These are phyloP conservation scores for Brachionus asplanchnoidis DNA, from an alignment of 1,140 invertebrate genomes.

Conservation along the genomic window DNA sequence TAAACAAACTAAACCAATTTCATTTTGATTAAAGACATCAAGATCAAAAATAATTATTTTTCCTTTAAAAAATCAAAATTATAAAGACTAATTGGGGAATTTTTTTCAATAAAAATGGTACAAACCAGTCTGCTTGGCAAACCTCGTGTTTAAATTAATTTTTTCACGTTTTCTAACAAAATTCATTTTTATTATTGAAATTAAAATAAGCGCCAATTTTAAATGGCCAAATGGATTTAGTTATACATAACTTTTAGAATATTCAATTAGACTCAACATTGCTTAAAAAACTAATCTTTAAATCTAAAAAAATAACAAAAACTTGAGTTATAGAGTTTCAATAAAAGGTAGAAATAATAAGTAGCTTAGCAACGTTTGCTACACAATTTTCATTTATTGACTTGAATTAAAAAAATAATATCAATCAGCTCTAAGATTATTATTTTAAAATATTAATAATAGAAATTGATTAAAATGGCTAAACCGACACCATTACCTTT, in stretches of 20 bases:
- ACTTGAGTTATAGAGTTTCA: not conserved
- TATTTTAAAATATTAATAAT: not conserved
- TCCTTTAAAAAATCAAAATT: not conserved
- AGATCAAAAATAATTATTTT: not conserved
- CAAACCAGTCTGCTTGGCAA: not conserved
- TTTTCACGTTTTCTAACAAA: not conserved
- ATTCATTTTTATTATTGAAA: not conserved
- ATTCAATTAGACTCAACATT: not conserved
- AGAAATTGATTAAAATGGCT: not conserved
- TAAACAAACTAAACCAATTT: not conserved
- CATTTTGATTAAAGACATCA: not conserved
- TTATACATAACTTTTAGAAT: not conserved
- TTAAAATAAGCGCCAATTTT: constrained; percentile 5
- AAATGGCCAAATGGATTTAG: not conserved
- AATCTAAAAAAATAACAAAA: not conserved
- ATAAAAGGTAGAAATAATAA: constrained; percentile 5
- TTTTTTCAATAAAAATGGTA: not conserved
- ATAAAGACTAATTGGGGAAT: not conserved
- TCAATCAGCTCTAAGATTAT: constrained; percentile 16
- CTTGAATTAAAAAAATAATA: constrained; percentile 32
- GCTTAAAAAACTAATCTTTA: constrained; percentile 27
- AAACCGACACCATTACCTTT: constrained; percentile 18
- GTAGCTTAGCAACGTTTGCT: constrained; percentile 20
- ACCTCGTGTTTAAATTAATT: not conserved
- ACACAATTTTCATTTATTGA: constrained; percentile 23